Base-by-base conservation (phyloP, 2,888 invertebrate genomes). In the Phaonia tiefii region DNA sequence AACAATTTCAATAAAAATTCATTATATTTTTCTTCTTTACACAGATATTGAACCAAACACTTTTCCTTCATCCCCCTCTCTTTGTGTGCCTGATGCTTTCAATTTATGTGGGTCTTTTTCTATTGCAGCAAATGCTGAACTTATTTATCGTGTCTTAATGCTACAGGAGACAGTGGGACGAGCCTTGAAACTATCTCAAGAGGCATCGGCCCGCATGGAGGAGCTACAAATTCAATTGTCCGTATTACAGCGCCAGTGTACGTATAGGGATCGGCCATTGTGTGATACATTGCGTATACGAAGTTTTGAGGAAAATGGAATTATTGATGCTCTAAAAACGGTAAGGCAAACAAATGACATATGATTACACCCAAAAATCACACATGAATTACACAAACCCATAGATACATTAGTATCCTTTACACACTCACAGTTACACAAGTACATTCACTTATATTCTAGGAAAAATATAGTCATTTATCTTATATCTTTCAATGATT, bases 271-370 rank as follows among this genome's bases (percentile, higher is more conserved):
- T 90, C 92, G 94, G 31, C 93, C 94, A 54, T 92, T 96, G 0
- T 96, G 96, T 89, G 95, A 95, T 84, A 95, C 95, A 13, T 91
- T 96, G 83, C 94, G 95, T 87, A 93, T 95, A 70, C 92, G 94
- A 82, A 94, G 94, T 49, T 92, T 96, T 84, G 94, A 94, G 83
- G 91, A 91, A 83, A 91, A 90, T 76, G 90, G 91, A 63, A 88
- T 91, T 65, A 90, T 91, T 77, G 91, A 90, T 85, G 90, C 89
- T 22, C 86, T 91, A 15, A 90, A 89, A 84, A 89, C 89, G 87
- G 91, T 91, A 86, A 87, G 86, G 86, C 3, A 72, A 66, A 67
- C 70, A 65, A 54, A 54, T 54, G 54, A 3, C 25, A 54, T 22
- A 54, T 25, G 54, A 54, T 54, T 63, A 42, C 20, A 39, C 22